Evolutionary conservation across 2,888 invertebrate species (phyloP).

Genomic region (Alsophila aescularia): DNA sequence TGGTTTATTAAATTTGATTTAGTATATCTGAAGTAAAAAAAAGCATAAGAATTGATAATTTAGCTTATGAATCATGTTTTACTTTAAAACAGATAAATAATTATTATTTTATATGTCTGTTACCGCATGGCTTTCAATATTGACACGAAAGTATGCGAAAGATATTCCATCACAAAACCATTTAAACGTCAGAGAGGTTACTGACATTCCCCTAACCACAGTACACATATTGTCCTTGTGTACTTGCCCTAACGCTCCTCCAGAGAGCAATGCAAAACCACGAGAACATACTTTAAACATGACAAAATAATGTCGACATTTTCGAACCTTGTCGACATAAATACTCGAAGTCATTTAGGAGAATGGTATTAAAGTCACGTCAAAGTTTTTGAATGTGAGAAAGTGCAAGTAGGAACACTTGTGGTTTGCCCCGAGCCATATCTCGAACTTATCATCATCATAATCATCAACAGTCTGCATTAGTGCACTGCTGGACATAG

Average conservation of each 20-base stretch:
- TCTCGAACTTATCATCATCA: no score
- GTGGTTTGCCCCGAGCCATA: no score
- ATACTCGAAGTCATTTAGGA: neutral
- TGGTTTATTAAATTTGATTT: no score
- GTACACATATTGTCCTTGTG: no score
- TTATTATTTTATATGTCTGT: constrained; percentile 12
- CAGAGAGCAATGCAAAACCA: constrained; percentile 19
- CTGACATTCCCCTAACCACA: constrained; percentile 21
- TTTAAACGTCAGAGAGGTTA: constrained; percentile 27
- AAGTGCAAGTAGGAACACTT: no score
- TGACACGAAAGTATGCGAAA: constrained; percentile 23
- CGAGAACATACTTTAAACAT: constrained; percentile 22
- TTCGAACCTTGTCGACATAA: constrained; percentile 4
- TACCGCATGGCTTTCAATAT: constrained; percentile 14
- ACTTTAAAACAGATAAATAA: neutral
- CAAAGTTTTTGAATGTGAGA: no score
- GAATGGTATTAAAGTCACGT: no score
- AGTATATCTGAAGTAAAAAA: no score
- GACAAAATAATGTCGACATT: constrained; percentile 12
- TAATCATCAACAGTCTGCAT: no score
- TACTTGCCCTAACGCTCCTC: constrained; percentile 16
- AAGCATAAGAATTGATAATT: no score
- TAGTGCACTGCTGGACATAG: no score
- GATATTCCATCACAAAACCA: constrained; percentile 28
- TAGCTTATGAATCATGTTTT: no score